Base-by-base conservation (phyloP, 2,888 invertebrate species). In the Ptycholaimellus sp. region DNA sequence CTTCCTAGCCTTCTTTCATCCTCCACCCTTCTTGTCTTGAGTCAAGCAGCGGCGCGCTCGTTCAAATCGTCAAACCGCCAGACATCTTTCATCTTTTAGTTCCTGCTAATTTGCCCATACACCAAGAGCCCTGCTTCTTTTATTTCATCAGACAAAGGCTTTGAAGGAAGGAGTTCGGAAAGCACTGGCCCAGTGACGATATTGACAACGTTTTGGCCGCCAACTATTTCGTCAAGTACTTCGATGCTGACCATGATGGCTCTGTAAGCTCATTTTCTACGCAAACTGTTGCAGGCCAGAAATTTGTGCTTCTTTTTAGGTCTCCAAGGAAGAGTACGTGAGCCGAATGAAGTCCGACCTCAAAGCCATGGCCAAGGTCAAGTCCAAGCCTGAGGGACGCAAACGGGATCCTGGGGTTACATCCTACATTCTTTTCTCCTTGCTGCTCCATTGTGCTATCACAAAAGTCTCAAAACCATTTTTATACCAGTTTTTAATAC, bases 201-300 rank as follows among this genome's bases (percentile, higher is more conserved):
- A 48, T 56, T 31, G 56, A 57, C 39, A 46, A 49, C 41, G 47
- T 46, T 1, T 34, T 42, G 7, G 54, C 54, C 4, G 48, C 50
- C 3, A 36, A 38, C 9, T 56, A 56, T 37, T 56, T 52, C 40
- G 43, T 56, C 19, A 48, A 46, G 50, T 53, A 57, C 37, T 56
- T 57, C 40, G 56, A 56, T 37, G 35, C 40, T 11, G 44, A 53
- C 39, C 42, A 42, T n/a, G 53, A 56, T 35, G 48, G 45, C 11
- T 36, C 36, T 14, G 39, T 41, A 2, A n/a, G n/a, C n/a, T n/a
- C n/a, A n/a, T n/a, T n/a, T n/a, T n/a, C n/a, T n/a, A n/a, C n/a
- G n/a, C n/a, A n/a, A n/a, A n/a, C n/a, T n/a, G n/a, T n/a, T n/a
- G n/a, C n/a, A n/a, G n/a, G n/a, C n/a, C n/a, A n/a, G n/a, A n/a